phyloP scores from a whole-genome alignment of 2,888 invertebrate species.

The Sarcophaga rosellei region DNA sequence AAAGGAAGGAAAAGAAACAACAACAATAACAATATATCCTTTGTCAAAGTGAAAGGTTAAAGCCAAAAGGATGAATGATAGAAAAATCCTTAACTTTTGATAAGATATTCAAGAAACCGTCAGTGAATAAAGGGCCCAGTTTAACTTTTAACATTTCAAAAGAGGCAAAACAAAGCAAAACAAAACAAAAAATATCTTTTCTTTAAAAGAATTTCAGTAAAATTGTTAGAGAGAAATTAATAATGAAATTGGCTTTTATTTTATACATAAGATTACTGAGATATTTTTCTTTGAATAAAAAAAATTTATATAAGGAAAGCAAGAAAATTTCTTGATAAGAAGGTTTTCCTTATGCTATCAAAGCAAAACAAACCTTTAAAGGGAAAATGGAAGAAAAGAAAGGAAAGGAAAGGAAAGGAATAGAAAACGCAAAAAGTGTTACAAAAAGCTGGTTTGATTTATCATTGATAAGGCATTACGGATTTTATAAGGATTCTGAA shows the following conservation, averaged over 20 bases:
- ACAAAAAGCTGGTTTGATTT: conserved; percentile 27
- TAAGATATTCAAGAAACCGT: conserved; percentile 49
- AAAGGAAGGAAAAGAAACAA: not conserved
- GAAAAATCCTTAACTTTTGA: conserved; percentile 46
- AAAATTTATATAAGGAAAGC: no score
- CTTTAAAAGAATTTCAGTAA: not conserved
- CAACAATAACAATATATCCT: conserved; percentile 13
- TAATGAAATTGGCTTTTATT: conserved; percentile 32
- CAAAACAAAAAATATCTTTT: not conserved
- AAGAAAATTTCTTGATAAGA: conserved; percentile 33
- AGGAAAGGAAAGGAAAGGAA: no score
- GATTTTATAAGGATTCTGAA: not conserved
- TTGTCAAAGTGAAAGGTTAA: conserved; percentile 51
- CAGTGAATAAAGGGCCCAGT: conserved; percentile 31
- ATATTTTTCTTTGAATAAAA: not conserved
- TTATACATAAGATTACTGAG: conserved; percentile 31
- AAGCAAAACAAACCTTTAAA: not conserved
- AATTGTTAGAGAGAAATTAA: conserved; percentile 31
- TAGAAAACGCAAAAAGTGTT: not conserved
- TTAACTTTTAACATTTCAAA: conserved; percentile 58
- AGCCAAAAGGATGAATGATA: conserved; percentile 6
- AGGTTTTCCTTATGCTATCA: not conserved
- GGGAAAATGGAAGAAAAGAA: not conserved
- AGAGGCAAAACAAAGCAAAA: conserved; percentile 30
- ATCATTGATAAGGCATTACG: conserved; percentile 34